These are phyloP conservation scores for Spilosoma lubricipeda DNA, from an alignment of 2,888 invertebrate genomes.

Conservation along the genomic window DNA sequence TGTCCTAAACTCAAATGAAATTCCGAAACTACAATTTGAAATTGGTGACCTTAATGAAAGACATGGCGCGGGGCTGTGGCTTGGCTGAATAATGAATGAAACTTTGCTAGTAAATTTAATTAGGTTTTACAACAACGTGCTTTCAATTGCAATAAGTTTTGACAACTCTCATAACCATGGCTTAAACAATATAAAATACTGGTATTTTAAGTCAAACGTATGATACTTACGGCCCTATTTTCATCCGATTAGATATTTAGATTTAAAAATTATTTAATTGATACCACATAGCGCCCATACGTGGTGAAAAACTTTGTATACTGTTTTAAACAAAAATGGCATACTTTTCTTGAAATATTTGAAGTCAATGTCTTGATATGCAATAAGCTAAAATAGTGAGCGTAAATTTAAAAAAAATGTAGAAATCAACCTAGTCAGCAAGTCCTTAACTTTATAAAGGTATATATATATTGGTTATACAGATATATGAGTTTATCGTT, in stretches of 20 bases:
- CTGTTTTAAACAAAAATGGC: no score
- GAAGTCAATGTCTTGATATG: no score
- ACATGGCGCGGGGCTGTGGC: background rate
- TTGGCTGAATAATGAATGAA: background rate
- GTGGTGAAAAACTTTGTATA: no score
- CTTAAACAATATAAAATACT: no score
- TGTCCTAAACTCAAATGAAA: slow-evolving; percentile 5
- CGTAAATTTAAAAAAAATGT: no score
- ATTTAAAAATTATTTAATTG: no score
- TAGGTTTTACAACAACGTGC: background rate
- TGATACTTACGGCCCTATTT: background rate
- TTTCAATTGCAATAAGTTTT: no score
- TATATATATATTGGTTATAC: background rate
- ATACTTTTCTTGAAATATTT: no score
- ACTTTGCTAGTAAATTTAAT: background rate
- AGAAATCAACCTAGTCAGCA: no score
- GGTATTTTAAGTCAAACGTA: background rate
- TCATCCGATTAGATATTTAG: background rate
- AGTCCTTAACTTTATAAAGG: background rate
- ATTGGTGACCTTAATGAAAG: background rate
- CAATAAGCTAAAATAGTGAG: no score
- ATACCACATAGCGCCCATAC: no score
- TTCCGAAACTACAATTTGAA: slow-evolving; percentile 14
- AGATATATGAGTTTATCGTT: background rate
- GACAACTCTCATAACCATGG: no score